A percentile compares a stretch with the other conserved stretches of the same genome.
Evolutionary conservation across 2,888 invertebrate species (phyloP).

Genomic region (Chesias legatella): DNA sequence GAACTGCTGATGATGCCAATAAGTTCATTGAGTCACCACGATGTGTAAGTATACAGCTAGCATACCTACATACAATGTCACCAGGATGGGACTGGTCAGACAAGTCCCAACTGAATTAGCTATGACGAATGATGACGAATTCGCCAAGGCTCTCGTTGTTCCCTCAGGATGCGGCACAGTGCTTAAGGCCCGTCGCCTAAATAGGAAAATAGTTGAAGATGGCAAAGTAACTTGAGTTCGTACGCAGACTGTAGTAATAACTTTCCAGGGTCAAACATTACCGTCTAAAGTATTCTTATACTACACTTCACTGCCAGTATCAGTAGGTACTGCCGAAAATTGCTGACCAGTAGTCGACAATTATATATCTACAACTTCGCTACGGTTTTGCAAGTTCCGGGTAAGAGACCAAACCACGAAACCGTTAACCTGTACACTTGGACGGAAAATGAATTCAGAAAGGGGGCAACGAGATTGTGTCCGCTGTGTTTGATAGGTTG

Average conservation of each 20-base stretch:
- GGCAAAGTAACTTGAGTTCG: conserved; percentile 1
- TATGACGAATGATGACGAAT: conserved; percentile 3
- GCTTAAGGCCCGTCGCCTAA: conserved; percentile 5
- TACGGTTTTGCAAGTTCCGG: too few species aligned
- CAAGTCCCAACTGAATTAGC: conserved; percentile 1
- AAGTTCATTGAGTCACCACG: not conserved
- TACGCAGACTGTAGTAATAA: conserved; percentile 3
- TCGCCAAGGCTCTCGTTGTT: not conserved
- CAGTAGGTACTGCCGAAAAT: too few species aligned
- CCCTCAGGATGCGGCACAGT: conserved; percentile 3
- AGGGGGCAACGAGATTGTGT: too few species aligned
- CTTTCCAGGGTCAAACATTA: conserved; percentile 2
- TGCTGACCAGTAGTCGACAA: too few species aligned
- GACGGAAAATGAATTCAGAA: too few species aligned
- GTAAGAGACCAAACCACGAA: too few species aligned
- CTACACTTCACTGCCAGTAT: conserved; percentile 4
- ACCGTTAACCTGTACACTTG: too few species aligned
- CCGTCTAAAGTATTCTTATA: not conserved
- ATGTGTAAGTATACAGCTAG: not conserved
- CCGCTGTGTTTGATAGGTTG: too few species aligned
- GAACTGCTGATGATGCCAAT: not conserved
- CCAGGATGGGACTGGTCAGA: not conserved
- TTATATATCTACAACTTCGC: too few species aligned
- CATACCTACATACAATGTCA: not conserved
- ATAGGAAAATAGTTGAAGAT: conserved; percentile 1